Evolutionary conservation across 1,140 invertebrate genomes (phyloP).

Genomic region (Diorhabda elongata): DNA sequence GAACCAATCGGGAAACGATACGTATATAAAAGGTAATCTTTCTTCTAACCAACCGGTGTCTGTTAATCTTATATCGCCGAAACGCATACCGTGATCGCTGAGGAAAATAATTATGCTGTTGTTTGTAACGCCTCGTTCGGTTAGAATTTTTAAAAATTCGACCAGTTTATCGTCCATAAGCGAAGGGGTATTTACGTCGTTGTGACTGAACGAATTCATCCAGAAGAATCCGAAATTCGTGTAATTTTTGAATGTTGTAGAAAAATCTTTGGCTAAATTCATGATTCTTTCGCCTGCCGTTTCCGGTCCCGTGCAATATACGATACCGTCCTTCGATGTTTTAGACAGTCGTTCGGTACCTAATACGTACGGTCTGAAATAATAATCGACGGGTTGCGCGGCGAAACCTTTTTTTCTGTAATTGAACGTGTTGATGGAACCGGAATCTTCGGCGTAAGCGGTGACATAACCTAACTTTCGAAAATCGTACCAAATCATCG

Average conservation of each 20-base stretch:
- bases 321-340: constrained; percentile 40
- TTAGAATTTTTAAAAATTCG: constrained; percentile 49
- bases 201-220: constrained; percentile 63
- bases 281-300: constrained; percentile 54
- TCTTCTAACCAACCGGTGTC: constrained; percentile 79
- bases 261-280: constrained; percentile 59
- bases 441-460: constrained; percentile 60
- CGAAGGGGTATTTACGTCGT: constrained; percentile 57
- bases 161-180: constrained; percentile 54
- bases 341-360: constrained; percentile 54
- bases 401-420: constrained; percentile 59
- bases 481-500: constrained; percentile 62
- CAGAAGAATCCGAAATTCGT: constrained; percentile 68
- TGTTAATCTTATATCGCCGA: constrained; percentile 65
- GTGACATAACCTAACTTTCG: constrained; percentile 58
- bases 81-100: constrained; percentile 85
- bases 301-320: constrained; percentile 55
- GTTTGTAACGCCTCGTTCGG: constrained; percentile 47
- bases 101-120: constrained; percentile 64
- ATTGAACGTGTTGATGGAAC: constrained; percentile 60
- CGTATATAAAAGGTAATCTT: constrained; percentile 71
- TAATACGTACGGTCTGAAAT: constrained; percentile 62
- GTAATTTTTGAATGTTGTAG: constrained; percentile 52
- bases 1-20: constrained; percentile 68
- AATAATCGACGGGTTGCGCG: constrained; percentile 68